Percentiles rank a stretch among this genome's conserved stretches.
These are phyloP conservation scores for Acropora yongei DNA, from an alignment of 64 coral and sea anemone species.

Conservation along the genomic window DNA sequence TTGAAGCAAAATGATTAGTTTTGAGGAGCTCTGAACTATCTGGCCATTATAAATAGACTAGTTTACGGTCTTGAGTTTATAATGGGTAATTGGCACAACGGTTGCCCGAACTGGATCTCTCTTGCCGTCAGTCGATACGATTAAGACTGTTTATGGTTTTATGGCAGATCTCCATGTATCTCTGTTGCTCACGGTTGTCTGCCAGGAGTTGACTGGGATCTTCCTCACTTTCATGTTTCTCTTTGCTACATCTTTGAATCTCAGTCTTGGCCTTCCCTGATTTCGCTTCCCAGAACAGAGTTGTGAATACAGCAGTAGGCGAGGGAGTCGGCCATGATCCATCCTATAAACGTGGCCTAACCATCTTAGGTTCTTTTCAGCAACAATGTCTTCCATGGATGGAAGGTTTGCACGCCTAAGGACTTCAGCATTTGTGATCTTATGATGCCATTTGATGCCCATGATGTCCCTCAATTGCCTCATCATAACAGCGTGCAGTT, in stretches of 20 bases:
- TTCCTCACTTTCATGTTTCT: neutral
- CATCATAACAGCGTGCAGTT: conserved; percentile 47
- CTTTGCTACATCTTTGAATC: neutral
- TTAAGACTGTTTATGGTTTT: neutral
- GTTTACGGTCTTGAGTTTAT: no score
- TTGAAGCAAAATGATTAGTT: no score
- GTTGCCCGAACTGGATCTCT: no score
- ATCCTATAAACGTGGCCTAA: conserved; percentile 42
- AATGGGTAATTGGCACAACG: no score
- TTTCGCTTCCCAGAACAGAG: neutral
- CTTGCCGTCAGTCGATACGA: no score
- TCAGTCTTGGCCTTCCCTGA: neutral
- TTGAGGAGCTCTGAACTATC: no score
- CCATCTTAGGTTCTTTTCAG: conserved; percentile 40
- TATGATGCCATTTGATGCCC: conserved; percentile 10
- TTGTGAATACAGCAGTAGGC: conserved; percentile 53
- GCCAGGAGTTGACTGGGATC: neutral
- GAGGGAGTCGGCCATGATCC: conserved; percentile 34
- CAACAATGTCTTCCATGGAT: conserved; percentile 8
- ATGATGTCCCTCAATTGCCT: conserved; percentile 29
- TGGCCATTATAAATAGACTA: no score
- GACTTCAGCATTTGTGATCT: neutral
- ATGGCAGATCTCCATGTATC: neutral
- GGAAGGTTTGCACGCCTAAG: neutral
- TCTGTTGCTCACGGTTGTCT: neutral